Evolutionary conservation across 2,113 vertebrate species (phyloP), one percentile per base, ranked within the genome.

Genomic region (Hippocampus comes): DNA sequence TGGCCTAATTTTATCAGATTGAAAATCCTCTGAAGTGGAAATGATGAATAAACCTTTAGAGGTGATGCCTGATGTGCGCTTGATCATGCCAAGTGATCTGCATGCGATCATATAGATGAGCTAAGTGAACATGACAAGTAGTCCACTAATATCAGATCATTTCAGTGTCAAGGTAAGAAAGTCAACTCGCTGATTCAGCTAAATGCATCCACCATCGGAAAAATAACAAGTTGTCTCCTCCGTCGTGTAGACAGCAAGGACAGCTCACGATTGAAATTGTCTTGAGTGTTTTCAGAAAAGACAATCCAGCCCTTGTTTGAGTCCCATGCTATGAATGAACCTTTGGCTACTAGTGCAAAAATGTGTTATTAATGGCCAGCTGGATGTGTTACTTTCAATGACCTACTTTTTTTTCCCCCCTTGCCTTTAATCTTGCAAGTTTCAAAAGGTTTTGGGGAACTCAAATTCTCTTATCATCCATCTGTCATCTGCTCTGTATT

Each of bases 401-500:
- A 71, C 78, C 72, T 23, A 38, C 60, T 63, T 69, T 48, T 25
- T 69, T 48, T 25, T 4, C 56, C 70, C 71, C 70, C 71, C 70
- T 57, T 66, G 77, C 63, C 72, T 86, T 87, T 87, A 82, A 84
- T 86, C 64, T 65, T 63, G 64, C 23, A 67, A 63, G 73, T 25
- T 82, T 56, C 56, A 64, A 75, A 27, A 61, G 61, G 57, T 79
- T 78, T 63, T 30, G 67, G 70, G 56, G 72, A 71, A 71, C 75
- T 57, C n/a, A 60, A 79, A 72, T 61, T 68, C 76, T 76, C 48
- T 70, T 70, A 75, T 76, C 72, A 75, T 83, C 71, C 71, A 55
- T 80, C 78, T 57, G 72, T 86, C 84, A 79, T 84, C 87, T 90
- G 85, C 79, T 85, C 75, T 49, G 42, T 70, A 84, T 89, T 84